Percentiles rank a stretch among this genome's conserved stretches.
Evolutionary conservation across 2,888 invertebrate species (phyloP).

Genomic region (Lycocerus yunnanus): DNA sequence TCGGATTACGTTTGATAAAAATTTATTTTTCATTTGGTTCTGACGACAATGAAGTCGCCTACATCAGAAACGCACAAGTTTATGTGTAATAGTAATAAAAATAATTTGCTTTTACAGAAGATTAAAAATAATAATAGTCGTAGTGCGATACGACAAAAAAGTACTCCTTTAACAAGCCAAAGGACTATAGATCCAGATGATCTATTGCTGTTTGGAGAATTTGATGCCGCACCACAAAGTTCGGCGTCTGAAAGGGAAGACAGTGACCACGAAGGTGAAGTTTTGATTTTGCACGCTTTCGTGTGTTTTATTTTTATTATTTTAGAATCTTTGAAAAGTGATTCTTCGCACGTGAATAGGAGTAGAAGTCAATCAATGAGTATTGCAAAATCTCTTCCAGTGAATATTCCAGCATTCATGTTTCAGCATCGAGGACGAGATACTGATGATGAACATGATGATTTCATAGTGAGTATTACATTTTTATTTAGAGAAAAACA

Average conservation of each 20-base stretch:
- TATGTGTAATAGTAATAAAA: neutral
- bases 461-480: conserved; percentile 39
- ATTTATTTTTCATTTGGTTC: neutral
- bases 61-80: neutral
- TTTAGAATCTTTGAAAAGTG: conserved; percentile 50
- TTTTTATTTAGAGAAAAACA: neutral
- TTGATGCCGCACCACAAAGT: conserved; percentile 58
- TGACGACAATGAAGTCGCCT: neutral
- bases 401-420: conserved; percentile 71
- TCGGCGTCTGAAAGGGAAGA: conserved; percentile 61
- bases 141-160: conserved; percentile 24
- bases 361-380: conserved; percentile 51
- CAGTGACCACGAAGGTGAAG: conserved; percentile 71
- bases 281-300: neutral
- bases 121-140: conserved; percentile 26
- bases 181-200: conserved; percentile 66
- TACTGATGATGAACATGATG: conserved; percentile 58
- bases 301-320: neutral
- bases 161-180: conserved; percentile 20
- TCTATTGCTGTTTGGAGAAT: conserved; percentile 78
- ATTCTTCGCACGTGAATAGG: conserved; percentile 63
- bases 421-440: conserved; percentile 42
- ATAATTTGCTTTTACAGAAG: conserved; percentile 23
- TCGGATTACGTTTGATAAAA: neutral
- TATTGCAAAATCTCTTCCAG: conserved; percentile 78